Percentiles rank a stretch among this genome's conserved stretches.
These are phyloP conservation scores for Mastomys natalensis DNA, from an alignment of 2,113 vertebrate species.

Conservation along the genomic window DNA sequence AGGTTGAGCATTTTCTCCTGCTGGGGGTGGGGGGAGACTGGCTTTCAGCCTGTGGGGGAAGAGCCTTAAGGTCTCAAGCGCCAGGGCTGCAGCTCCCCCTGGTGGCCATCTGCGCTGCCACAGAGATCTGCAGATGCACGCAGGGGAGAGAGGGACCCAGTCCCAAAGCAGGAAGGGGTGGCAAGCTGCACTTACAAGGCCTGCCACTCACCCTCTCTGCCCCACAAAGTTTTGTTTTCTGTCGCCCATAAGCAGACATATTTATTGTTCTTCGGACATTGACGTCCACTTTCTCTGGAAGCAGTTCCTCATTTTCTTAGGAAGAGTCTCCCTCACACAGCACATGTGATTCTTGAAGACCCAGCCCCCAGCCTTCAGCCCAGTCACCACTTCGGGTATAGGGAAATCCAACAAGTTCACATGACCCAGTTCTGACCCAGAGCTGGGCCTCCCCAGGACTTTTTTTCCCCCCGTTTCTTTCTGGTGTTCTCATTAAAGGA, in stretches of 20 bases:
- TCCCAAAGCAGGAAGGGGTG: background rate
- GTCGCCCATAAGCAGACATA: background rate
- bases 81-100: constrained; percentile 47
- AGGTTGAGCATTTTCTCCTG: background rate
- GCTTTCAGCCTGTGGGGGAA: background rate
- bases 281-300: background rate
- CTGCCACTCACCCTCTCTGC: background rate
- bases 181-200: background rate
- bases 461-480: background rate
- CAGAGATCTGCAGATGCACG: background rate
- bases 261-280: background rate
- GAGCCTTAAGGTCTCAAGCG: background rate
- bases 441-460: background rate
- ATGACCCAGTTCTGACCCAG: background rate
- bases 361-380: too few species aligned
- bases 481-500: background rate
- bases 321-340: background rate
- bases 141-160: too few species aligned
- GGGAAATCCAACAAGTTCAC: background rate
- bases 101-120: background rate
- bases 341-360: background rate
- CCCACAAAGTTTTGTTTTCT: background rate
- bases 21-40: too few species aligned
- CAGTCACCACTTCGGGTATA: background rate
- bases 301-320: background rate